These are phyloP conservation scores for Vanacampus margaritifer DNA, from an alignment of 2,113 vertebrate species.

Conservation along the genomic window DNA sequence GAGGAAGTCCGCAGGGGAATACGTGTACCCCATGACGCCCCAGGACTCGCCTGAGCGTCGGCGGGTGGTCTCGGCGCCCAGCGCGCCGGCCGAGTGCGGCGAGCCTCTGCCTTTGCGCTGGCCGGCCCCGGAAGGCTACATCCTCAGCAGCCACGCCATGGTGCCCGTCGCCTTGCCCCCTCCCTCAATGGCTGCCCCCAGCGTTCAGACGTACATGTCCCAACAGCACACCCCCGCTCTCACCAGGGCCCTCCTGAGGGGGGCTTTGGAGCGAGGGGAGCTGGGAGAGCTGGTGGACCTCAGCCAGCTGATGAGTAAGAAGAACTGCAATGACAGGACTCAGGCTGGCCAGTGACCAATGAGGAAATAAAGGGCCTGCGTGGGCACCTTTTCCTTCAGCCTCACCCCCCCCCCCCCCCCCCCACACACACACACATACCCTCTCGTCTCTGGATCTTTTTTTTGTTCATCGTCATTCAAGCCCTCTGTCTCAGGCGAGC, in stretches of 20 bases:
- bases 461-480: constrained; percentile 52
- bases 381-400: constrained; percentile 22
- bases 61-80: constrained; percentile 86
- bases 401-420: constrained; percentile 16
- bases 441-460: constrained; percentile 27
- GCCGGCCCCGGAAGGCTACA: constrained; percentile 82
- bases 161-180: constrained; percentile 59
- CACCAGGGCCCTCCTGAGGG: constrained; percentile 64
- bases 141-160: constrained; percentile 80
- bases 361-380: constrained; percentile 29
- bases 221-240: constrained; percentile 59
- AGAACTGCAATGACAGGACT: constrained; percentile 85
- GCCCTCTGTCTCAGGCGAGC: constrained; percentile 34
- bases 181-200: constrained; percentile 49
- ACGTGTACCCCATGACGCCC: constrained; percentile 80
- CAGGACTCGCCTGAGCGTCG: constrained; percentile 87
- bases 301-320: constrained; percentile 82
- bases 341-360: constrained; percentile 76
- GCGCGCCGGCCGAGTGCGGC: constrained; percentile 74
- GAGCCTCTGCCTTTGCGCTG: constrained; percentile 77
- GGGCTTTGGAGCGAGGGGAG: constrained; percentile 68
- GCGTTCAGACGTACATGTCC: constrained; percentile 66
- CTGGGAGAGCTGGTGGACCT: constrained; percentile 82
- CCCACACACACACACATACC: constrained; percentile 11
- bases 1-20: constrained; percentile 81